Evolutionary conservation across 2,888 invertebrate species (phyloP).

Genomic region (Andrena camellia): DNA sequence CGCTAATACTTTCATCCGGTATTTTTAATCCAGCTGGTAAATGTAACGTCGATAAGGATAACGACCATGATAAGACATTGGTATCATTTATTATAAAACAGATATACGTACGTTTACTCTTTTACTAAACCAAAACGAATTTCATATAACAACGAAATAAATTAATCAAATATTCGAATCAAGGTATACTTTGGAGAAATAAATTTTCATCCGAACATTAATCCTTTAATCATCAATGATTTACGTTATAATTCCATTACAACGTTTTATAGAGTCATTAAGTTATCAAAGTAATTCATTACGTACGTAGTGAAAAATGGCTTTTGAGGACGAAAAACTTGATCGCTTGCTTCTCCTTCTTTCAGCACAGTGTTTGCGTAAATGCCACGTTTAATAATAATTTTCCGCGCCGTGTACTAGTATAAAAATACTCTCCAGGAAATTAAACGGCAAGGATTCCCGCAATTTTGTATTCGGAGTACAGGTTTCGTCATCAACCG

Average conservation of each 20-base stretch:
- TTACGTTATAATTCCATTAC: background rate
- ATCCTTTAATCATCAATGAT: background rate
- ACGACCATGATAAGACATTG: slow-evolving; percentile 2
- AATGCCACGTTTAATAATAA: background rate
- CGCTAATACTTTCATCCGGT: background rate
- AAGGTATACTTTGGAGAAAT: no score
- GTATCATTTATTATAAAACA: background rate
- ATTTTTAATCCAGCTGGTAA: background rate
- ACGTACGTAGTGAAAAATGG: background rate
- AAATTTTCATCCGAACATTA: no score
- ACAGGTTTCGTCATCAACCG: slow-evolving; percentile 38
- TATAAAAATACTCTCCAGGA: background rate
- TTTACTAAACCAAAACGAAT: background rate
- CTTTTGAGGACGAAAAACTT: background rate
- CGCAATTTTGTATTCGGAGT: slow-evolving; percentile 13
- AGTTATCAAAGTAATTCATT: background rate
- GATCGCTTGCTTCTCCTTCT: background rate
- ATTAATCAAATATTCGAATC: no score
- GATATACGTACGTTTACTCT: background rate
- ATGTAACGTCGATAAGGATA: slow-evolving; percentile 25
- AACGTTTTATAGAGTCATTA: background rate
- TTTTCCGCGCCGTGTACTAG: background rate
- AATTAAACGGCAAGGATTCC: background rate
- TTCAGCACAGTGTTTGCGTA: background rate
- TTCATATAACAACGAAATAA: background rate